Evolutionary conservation across 2,797 vertebrate genomes (phyloP).

Genomic region (Clarias fuscus): DNA sequence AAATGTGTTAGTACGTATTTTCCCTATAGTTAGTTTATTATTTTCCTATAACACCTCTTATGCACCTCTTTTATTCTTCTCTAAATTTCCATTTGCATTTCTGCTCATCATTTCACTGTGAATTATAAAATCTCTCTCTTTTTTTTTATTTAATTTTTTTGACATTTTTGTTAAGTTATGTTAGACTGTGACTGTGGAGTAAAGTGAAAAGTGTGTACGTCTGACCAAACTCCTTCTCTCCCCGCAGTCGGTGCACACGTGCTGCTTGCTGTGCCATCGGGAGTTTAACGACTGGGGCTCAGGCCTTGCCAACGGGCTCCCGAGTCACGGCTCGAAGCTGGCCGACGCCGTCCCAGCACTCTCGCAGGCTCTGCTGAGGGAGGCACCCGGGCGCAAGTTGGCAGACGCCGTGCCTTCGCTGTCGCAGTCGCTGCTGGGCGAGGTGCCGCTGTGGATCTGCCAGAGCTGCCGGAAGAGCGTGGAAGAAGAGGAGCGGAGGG

Average conservation of each 20-base stretch:
- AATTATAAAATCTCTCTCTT: too few species aligned
- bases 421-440: conserved; percentile 95
- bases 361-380: conserved; percentile 92
- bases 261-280: conserved; percentile 96
- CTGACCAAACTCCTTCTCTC: conserved; percentile 38
- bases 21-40: neutral
- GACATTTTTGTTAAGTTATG: neutral
- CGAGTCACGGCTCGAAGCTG: conserved; percentile 84
- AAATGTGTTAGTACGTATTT: too few species aligned
- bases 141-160: too few species aligned
- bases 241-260: conserved; percentile 89
- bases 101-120: too few species aligned
- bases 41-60: neutral
- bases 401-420: conserved; percentile 93
- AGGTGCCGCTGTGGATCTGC: conserved; percentile 98
- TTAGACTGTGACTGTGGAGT: neutral
- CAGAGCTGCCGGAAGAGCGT: conserved; percentile 98
- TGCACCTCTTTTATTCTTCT: neutral
- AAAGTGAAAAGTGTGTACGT: neutral
- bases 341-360: conserved; percentile 86
- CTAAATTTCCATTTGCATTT: neutral
- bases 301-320: conserved; percentile 86
- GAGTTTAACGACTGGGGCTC: conserved; percentile 97
- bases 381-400: conserved; percentile 87
- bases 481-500: conserved; percentile 95